A percentile compares a stretch with the other conserved stretches of the same genome.
These are phyloP conservation scores for Druceiella hillmani DNA, from an alignment of 2,888 invertebrate genomes.

Conservation along the genomic window DNA sequence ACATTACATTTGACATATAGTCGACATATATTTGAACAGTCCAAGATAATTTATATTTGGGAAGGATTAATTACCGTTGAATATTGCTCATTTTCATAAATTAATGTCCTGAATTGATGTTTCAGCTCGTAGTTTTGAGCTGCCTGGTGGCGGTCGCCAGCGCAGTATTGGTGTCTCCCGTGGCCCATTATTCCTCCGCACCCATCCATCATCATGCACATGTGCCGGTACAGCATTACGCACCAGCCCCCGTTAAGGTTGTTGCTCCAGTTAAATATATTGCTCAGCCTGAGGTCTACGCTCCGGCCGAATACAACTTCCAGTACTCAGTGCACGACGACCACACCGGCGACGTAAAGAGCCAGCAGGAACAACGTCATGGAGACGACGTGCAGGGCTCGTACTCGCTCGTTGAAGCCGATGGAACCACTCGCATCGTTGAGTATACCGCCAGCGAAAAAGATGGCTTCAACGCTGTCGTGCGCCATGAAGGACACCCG, in stretches of 20 bases:
- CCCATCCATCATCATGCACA: too few relatives aligned
- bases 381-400: slow-evolving; percentile 23
- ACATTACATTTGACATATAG: too few relatives aligned
- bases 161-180: slow-evolving; percentile 29
- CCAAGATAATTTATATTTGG: too few relatives aligned
- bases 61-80: too few relatives aligned
- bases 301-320: slow-evolving; percentile 20
- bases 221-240: too few relatives aligned
- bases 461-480: slow-evolving; percentile 23
- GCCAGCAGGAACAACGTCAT: slow-evolving; percentile 22
- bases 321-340: slow-evolving; percentile 23
- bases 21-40: too few relatives aligned
- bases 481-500: slow-evolving; percentile 19
- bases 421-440: slow-evolving; percentile 22
- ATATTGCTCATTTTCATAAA: too few relatives aligned
- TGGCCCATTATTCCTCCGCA: too few relatives aligned
- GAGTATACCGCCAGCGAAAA: slow-evolving; percentile 23
- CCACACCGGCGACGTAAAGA: slow-evolving; percentile 24
- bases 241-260: slow-evolving; percentile 15
- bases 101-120: slow-evolving; percentile 2
- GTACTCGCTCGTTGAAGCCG: slow-evolving; percentile 23
- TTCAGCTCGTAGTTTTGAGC: slow-evolving; percentile 30
- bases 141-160: slow-evolving; percentile 32
- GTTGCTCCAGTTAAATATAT: too few relatives aligned
- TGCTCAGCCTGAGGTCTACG: slow-evolving; percentile 35